Percentiles rank a stretch among this genome's conserved stretches.
phyloP scores from a whole-genome alignment of 2,113 vertebrate species.

The Apteryx owenii region DNA sequence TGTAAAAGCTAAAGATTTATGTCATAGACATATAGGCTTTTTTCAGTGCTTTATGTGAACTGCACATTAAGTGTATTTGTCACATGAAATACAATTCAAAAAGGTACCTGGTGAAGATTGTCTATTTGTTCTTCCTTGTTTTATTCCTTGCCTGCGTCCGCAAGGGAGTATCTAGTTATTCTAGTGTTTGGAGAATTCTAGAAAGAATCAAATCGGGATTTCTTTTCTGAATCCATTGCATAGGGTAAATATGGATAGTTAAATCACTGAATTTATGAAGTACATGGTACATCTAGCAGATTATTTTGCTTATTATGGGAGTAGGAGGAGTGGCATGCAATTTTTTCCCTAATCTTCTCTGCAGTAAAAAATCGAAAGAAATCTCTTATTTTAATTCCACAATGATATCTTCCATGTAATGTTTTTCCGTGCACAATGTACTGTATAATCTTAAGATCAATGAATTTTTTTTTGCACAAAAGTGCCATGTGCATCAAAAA shows the following conservation, averaged over 20 bases:
- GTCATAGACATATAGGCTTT: neutral
- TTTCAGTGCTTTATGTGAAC: neutral
- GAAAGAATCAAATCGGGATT: neutral
- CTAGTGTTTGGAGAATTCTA: neutral
- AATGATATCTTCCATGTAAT: neutral
- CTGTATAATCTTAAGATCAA: conserved; percentile 36
- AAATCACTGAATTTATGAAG: neutral
- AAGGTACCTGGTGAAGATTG: neutral
- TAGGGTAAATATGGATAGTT: neutral
- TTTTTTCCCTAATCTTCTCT: neutral
- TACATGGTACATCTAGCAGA: too few relatives aligned
- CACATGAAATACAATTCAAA: neutral
- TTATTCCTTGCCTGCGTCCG: neutral
- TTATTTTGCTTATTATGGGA: neutral
- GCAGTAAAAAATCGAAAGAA: neutral
- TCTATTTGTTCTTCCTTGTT: neutral
- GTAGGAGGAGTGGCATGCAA: neutral
- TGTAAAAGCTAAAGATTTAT: neutral
- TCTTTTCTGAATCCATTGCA: neutral
- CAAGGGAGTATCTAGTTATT: neutral
- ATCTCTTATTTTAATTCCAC: conserved; percentile 6
- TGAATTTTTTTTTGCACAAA: neutral
- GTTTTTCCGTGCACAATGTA: neutral
- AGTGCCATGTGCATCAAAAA: neutral
- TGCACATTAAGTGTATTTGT: neutral